Base-by-base conservation (phyloP, 2,113 vertebrate genomes). In the Coturnix japonica region DNA sequence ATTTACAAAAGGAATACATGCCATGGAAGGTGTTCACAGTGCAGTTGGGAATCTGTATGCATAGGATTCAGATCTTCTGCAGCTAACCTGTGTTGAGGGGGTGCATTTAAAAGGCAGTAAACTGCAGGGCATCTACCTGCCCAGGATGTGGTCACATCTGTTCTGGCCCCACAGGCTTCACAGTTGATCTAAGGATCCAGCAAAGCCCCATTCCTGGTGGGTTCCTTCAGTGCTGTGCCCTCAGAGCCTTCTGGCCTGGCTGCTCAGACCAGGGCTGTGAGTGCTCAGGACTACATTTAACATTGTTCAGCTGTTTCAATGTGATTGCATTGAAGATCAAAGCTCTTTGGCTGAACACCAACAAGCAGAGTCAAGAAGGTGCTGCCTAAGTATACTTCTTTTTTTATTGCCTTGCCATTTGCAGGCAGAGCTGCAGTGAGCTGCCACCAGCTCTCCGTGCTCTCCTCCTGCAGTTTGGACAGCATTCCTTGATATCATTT, bases 1-100 rank as follows among this genome's bases (percentile, higher is more conserved):
- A 91, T 91, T 92, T 92, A 77, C 75, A 56, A 25, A 74, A 54
- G 74, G 41, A 46, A 46, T 30, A 59, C 19, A 43, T 46, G 63
- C 71, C 54, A 64, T 13, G 56, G 71, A 64, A 71, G 47, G 31
- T 56, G 54, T 33, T 84, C 39, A 11, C 26, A 25, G 39, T 6
- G 33, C 2, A 6, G 17, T 7, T 86, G 71, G 57, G 69, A 81
- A 12, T 23, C 8, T 51, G 28, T 61, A 63, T 0, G 60, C 35
- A 7, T 41, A 39, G 22, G 33, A 74, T 57, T 19, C 67, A 7
- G 46, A 51, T 19, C 8, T 10, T 81, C 30, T 63, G 35, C 61
- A 33, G 2, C 23, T 14, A 8, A 8, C 6, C 60, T 64, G 72
- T 57, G n/a, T 51, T 0, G 0, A 11, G 53, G 57, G 64, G 64